Evolutionary conservation across 2,797 vertebrate genomes (phyloP).

Genomic region (Spatula versicolor): DNA sequence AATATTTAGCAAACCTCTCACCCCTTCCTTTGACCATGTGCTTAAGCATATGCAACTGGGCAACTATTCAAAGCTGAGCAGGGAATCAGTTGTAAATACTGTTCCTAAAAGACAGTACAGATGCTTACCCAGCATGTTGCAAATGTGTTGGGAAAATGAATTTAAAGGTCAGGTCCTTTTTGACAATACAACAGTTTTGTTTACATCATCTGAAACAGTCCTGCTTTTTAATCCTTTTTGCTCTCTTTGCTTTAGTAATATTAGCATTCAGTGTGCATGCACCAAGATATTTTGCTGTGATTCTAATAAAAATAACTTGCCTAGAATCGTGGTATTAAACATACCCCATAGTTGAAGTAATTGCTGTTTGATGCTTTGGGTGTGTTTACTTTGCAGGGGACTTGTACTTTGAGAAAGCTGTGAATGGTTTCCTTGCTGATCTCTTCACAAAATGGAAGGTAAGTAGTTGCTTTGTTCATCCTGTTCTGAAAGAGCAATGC

Average conservation of each 20-base stretch:
- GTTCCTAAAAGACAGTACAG: slow-evolving; percentile 32
- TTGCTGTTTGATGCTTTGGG: neutral
- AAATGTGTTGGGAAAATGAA: neutral
- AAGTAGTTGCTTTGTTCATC: neutral
- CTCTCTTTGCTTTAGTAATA: neutral
- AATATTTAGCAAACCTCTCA: neutral
- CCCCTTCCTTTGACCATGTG: slow-evolving; percentile 52
- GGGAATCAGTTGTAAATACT: neutral
- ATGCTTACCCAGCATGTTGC: slow-evolving; percentile 53
- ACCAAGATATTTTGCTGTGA: neutral
- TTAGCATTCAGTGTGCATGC: neutral
- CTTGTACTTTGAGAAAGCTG: slow-evolving; percentile 97
- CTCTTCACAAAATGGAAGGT: slow-evolving; percentile 98
- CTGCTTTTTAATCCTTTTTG: neutral
- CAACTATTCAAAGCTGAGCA: slow-evolving; percentile 1
- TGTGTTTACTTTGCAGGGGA: slow-evolving; percentile 83
- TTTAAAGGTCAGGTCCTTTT: slow-evolving; percentile 21
- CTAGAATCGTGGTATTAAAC: neutral
- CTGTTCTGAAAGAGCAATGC: neutral
- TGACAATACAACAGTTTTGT: neutral
- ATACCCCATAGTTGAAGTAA: neutral
- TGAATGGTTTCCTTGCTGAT: slow-evolving; percentile 95
- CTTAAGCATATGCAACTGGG: slow-evolving; percentile 37
- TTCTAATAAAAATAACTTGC: neutral
- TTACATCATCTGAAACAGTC: neutral